These are phyloP conservation scores for Scomberomorus guttatus DNA, from an alignment of 2,797 vertebrate genomes.

Conservation along the genomic window DNA sequence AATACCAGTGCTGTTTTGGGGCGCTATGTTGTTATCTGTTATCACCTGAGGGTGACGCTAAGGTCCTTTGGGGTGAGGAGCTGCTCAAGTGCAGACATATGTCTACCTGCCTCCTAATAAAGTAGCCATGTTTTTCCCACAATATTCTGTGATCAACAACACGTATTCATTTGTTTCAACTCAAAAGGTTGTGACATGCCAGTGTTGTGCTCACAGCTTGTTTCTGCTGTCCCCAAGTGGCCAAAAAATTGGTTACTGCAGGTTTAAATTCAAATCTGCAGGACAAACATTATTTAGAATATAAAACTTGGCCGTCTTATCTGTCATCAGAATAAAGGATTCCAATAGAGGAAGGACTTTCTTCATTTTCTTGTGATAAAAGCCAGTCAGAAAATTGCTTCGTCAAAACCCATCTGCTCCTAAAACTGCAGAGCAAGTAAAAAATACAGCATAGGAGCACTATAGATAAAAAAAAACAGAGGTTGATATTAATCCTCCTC, in stretches of 20 bases:
- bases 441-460: not conserved
- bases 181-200: too few relatives aligned
- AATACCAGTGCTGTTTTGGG: too few relatives aligned
- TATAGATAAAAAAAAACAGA: not conserved
- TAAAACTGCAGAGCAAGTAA: slow-evolving; percentile 1
- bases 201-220: not conserved
- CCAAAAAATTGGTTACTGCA: not conserved
- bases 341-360: not conserved
- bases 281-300: not conserved
- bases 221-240: not conserved
- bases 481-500: not conserved
- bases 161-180: too few relatives aligned
- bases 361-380: not conserved
- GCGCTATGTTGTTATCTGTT: too few relatives aligned
- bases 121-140: too few relatives aligned
- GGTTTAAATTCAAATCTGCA: not conserved
- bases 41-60: too few relatives aligned
- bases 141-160: too few relatives aligned
- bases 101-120: too few relatives aligned
- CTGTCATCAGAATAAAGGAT: not conserved
- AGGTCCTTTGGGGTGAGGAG: too few relatives aligned
- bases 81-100: too few relatives aligned
- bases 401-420: not conserved
- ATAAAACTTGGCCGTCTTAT: not conserved
- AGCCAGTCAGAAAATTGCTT: not conserved